phyloP scores from a whole-genome alignment of 2,113 vertebrate genomes.

The Serinus canaria region DNA sequence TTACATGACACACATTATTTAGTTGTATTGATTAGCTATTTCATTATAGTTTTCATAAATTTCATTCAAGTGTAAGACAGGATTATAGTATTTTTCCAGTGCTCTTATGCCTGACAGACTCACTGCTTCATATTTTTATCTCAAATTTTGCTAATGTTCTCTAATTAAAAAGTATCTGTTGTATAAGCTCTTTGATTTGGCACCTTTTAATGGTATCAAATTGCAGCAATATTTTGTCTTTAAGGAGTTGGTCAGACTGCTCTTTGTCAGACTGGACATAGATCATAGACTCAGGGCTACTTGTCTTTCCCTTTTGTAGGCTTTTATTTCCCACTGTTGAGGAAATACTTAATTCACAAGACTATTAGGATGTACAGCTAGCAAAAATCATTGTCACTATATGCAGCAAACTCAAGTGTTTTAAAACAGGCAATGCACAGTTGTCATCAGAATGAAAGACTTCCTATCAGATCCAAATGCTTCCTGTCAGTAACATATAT shows the following conservation, averaged over 20 bases:
- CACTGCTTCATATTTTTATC: background rate
- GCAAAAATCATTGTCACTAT: background rate
- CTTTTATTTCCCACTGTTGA: background rate
- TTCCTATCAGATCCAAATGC: background rate
- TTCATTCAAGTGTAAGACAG: background rate
- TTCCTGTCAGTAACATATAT: background rate
- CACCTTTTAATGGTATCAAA: background rate
- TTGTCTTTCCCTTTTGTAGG: background rate
- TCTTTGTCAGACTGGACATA: background rate
- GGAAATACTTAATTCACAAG: background rate
- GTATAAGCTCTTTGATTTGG: background rate
- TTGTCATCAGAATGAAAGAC: background rate
- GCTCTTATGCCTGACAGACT: accelerated
- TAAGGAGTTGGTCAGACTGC: background rate
- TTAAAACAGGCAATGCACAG: background rate
- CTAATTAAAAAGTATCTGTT: background rate
- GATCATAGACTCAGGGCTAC: background rate
- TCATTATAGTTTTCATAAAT: background rate
- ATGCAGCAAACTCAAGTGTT: background rate
- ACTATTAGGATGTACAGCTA: background rate
- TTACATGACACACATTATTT: background rate
- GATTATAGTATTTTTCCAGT: background rate
- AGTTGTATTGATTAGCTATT: background rate
- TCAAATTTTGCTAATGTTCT: background rate
- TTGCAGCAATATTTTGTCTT: background rate